Conservation (phyloP, 2,888 invertebrate species). For the Xanthia togata region DNA sequence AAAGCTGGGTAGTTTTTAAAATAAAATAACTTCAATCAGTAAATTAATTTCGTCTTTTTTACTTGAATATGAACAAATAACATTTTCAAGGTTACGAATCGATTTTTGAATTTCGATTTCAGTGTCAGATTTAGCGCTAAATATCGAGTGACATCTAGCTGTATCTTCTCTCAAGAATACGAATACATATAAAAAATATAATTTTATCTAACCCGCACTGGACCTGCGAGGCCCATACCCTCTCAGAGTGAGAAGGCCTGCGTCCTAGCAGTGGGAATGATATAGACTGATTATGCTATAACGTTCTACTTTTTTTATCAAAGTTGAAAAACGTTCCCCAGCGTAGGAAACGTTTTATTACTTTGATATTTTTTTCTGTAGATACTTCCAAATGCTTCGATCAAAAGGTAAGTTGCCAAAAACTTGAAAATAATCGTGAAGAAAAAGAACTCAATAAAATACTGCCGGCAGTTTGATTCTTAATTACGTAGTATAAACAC, state of each 20-base stretch:
- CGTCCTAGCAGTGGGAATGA: too few relatives aligned
- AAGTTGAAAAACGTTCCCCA: not conserved
- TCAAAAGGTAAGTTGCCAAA: not conserved
- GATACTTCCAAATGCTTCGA: too few relatives aligned
- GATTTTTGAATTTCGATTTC: not conserved
- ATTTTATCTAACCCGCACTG: not conserved
- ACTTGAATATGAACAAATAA: not conserved
- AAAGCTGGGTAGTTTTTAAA: not conserved
- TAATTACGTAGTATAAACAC: slow-evolving; percentile 27
- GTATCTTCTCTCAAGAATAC: not conserved
- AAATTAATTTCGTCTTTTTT: not conserved
- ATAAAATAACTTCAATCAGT: not conserved
- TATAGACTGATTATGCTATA: not conserved
- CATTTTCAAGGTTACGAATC: not conserved
- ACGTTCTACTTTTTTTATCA: too few relatives aligned
- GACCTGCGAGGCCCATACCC: too few relatives aligned
- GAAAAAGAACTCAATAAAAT: not conserved
- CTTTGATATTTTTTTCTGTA: too few relatives aligned
- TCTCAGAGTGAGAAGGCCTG: too few relatives aligned
- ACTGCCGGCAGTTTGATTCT: slow-evolving; percentile 19
- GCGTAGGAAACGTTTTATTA: too few relatives aligned
- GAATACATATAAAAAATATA: too few relatives aligned
- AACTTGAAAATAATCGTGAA: not conserved
- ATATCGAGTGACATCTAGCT: not conserved
- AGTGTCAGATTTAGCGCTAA: too few relatives aligned